Evolutionary conservation across 2,888 invertebrate species (phyloP).

Genomic region (Sminthurides aquaticus): DNA sequence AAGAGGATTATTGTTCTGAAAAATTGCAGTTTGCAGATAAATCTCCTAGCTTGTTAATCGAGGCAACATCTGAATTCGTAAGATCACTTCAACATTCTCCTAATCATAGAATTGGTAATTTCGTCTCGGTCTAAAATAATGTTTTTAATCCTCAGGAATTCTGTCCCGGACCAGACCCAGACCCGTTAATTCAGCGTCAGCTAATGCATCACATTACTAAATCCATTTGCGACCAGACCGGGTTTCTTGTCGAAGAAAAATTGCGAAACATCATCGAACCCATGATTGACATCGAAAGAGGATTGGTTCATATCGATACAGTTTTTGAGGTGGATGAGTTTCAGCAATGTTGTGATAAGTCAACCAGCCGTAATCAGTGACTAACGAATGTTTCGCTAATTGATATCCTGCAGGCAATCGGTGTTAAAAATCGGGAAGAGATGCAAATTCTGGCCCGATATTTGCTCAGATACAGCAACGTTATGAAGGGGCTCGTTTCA

Average conservation of each 20-base stretch:
- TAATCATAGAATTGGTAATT: no score
- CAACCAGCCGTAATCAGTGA: neutral
- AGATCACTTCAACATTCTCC: no score
- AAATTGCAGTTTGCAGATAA: no score
- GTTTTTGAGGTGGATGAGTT: constrained; percentile 70
- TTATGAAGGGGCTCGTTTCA: constrained; percentile 31
- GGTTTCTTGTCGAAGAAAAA: constrained; percentile 66
- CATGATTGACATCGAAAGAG: constrained; percentile 57
- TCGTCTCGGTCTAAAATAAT: no score
- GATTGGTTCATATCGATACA: constrained; percentile 65
- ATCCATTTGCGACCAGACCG: constrained; percentile 55
- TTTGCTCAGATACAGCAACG: constrained; percentile 30
- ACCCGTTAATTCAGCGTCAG: constrained; percentile 26
- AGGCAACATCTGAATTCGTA: no score
- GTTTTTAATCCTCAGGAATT: constrained; percentile 26
- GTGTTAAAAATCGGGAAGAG: constrained; percentile 27
- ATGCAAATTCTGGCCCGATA: constrained; percentile 34
- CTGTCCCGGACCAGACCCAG: constrained; percentile 28
- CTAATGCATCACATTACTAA: constrained; percentile 36
- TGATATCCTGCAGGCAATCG: constrained; percentile 25
- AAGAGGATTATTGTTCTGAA: no score
- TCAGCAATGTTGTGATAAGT: no score
- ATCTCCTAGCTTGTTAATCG: no score
- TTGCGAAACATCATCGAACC: constrained; percentile 59
- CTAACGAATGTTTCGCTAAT: neutral